A percentile compares a stretch with the other conserved stretches of the same genome.
Evolutionary conservation across 2,888 invertebrate genomes (phyloP).

Genomic region (Stenoptilia bipunctidactyla): DNA sequence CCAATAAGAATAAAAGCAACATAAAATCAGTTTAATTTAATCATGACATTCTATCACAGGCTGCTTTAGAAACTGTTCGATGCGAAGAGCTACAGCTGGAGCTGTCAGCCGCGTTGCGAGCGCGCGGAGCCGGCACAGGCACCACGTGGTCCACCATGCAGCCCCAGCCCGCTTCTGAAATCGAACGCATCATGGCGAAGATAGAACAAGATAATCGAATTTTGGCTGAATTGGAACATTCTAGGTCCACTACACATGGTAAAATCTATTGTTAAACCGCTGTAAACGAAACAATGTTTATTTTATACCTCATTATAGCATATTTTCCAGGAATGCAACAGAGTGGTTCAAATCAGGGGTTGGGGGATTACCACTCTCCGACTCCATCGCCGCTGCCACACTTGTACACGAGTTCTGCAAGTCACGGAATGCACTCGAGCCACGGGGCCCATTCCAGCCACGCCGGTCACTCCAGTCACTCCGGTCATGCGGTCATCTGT

Average conservation of each 20-base stretch:
- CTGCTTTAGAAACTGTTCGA: conserved; percentile 76
- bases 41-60: conserved; percentile 46
- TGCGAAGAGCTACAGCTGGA: conserved; percentile 94
- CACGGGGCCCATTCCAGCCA: too few species aligned
- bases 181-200: conserved; percentile 95
- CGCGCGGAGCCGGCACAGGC: conserved; percentile 44
- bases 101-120: conserved; percentile 78
- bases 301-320: too few species aligned
- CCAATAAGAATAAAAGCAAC: too few species aligned
- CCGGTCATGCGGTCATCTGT: conserved; percentile 51
- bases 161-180: conserved; percentile 77
- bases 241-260: conserved; percentile 79
- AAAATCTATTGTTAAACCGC: too few species aligned
- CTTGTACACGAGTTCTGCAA: conserved; percentile 56
- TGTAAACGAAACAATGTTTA: too few species aligned
- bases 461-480: background rate
- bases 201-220: conserved; percentile 92
- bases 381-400: conserved; percentile 71
- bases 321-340: conserved; percentile 70
- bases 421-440: conserved; percentile 14
- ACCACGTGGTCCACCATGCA: conserved; percentile 48
- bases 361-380: conserved; percentile 76
- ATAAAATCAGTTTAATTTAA: too few species aligned
- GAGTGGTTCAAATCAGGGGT: conserved; percentile 78
- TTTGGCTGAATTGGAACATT: conserved; percentile 90